A percentile compares a stretch with the other conserved stretches of the same genome.
These are phyloP conservation scores for Dryobotodes eremita DNA, from an alignment of 2,888 invertebrate genomes.

Conservation along the genomic window DNA sequence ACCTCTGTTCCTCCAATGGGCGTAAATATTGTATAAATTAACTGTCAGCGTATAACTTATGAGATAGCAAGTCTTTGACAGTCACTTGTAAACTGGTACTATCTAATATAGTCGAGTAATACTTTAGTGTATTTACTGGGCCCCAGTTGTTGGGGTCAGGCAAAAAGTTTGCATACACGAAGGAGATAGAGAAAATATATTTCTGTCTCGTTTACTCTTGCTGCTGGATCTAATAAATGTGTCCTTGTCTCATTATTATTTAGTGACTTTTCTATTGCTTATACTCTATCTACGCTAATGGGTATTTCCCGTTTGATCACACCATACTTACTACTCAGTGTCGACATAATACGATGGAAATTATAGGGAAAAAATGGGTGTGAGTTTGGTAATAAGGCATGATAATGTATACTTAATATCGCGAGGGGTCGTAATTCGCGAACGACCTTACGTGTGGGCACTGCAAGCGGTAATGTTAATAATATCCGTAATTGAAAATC, in stretches of 20 bases:
- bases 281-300: slow-evolving; percentile 10
- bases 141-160: not conserved
- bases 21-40: not conserved
- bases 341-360: slow-evolving; percentile 43
- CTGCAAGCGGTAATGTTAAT: not conserved
- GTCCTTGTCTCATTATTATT: not conserved
- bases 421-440: slow-evolving; percentile 23
- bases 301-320: slow-evolving; percentile 20
- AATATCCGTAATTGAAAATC: slow-evolving; percentile 35
- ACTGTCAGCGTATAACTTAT: not conserved
- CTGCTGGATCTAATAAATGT: not conserved
- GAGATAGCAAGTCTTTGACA: not conserved
- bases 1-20: not conserved
- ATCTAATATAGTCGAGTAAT: not conserved
- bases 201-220: not conserved
- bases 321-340: slow-evolving; percentile 49
- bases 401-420: slow-evolving; percentile 38
- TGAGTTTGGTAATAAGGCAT: slow-evolving; percentile 58
- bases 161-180: not conserved
- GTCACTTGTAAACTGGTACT: not conserved
- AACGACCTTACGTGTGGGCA: slow-evolving; percentile 7
- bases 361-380: slow-evolving; percentile 48
- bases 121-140: not conserved
- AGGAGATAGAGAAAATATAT: too few relatives aligned
- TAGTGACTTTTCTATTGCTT: not conserved